Percentiles rank a stretch among this genome's conserved stretches.
Evolutionary conservation across 2,113 vertebrate species (phyloP).

Genomic region (Ivindomyrus marchei): DNA sequence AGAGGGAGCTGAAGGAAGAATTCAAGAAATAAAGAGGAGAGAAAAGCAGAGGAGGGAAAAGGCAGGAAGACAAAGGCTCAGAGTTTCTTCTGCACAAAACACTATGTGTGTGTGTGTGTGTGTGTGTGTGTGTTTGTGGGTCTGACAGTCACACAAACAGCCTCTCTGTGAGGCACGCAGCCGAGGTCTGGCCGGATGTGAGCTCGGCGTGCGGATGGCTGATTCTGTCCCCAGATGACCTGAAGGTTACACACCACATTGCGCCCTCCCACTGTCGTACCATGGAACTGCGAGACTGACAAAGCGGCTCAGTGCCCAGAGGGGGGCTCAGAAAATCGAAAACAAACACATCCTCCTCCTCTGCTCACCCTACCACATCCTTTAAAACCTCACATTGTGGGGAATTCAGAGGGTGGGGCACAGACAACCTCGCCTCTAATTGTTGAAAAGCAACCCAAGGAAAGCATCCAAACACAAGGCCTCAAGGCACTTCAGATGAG

Average conservation of each 20-base stretch:
- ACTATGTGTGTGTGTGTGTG: background rate
- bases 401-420: background rate
- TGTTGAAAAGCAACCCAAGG: background rate
- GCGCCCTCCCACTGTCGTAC: background rate
- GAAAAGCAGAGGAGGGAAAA: background rate
- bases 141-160: background rate
- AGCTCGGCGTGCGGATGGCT: background rate
- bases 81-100: background rate
- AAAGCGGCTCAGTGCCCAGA: background rate
- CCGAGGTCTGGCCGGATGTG: background rate
- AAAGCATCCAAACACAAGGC: background rate
- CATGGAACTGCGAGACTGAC: background rate
- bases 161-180: background rate
- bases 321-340: background rate
- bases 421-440: background rate
- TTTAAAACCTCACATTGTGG: background rate
- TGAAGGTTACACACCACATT: background rate
- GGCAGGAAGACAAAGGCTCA: background rate
- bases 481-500: background rate
- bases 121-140: background rate
- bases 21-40: conserved; percentile 28
- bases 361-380: background rate
- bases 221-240: background rate
- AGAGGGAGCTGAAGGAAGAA: conserved; percentile 30
- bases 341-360: background rate